Evolutionary conservation across 2,888 invertebrate genomes (phyloP), one percentile per base, ranked within the genome.

Genomic region (Seira musarum): DNA sequence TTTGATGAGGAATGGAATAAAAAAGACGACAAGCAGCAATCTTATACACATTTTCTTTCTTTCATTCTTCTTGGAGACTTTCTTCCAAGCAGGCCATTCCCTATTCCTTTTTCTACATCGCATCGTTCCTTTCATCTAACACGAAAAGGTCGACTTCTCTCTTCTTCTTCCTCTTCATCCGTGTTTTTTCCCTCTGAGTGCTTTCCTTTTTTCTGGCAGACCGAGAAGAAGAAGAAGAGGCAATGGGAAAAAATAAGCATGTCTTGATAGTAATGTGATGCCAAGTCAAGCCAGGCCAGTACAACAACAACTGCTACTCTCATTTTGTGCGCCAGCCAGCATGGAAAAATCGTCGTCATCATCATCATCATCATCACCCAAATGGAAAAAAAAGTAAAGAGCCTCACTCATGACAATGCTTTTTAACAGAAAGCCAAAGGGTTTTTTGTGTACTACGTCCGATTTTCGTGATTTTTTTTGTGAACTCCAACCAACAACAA

Each of bases 381-480:
- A 60, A 60, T 60, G 60, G 60, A 60, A 60, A 60, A 22, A 60
- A 60, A 21, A 60, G 21, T 10, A 13, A n/a, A 21, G 71, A 66
- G 71, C n/a, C 60, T 71, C 69, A 67, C 46, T 67, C 72, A 72
- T 67, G 71, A 78, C 78, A 66, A 78, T 78, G 78, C 60, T 72
- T 78, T 78, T 78, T 72, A 49, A 72, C 35, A 63, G 65, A 57
- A 77, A 69, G 64, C 70, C 69, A 66, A 70, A 49, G 70, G 35
- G 15, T 70, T 76, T 61, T 75, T 24, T 69, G 1, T 25, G 46
- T 30, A 15, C 22, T 49, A 15, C 30, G 8, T 30, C 8, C 30
- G 30, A 30, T 30, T 30, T 30, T 30, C 3, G 30, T 2, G 8
- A 30, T 30, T 5, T 30, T 30, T 30, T 30, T 30, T 30, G 3